Base-by-base conservation (phyloP, 2,113 vertebrate species). In the Etheostoma cragini region DNA sequence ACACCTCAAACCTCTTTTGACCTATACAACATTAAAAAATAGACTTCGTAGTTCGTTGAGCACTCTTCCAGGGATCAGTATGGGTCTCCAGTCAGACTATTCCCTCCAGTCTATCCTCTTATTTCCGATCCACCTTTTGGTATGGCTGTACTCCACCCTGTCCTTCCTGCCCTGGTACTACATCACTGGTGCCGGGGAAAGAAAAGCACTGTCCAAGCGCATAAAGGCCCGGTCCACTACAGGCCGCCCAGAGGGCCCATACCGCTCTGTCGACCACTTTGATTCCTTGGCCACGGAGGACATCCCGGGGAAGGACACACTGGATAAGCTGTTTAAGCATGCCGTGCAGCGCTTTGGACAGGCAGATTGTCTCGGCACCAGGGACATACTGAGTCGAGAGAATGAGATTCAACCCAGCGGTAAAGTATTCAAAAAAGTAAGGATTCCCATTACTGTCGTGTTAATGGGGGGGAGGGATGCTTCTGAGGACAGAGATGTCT, bases 401-500 rank as follows among this genome's bases (percentile, higher is more conserved):
- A 98, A 98, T 19, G 98, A 99, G 93, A 94, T 95, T 87, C 98
- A 99, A 35, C 96, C 97, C 3, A 97, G 93, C 5, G 97, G 98
- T 21, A 99, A 99, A 93, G 95, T 99, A 49, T 99, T 99, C 92
- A 98, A 99, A 95, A 99, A 99, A 97, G 98, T 99, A 96, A 85
- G 81, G 3, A 24, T 0, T 22, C 45, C 0, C 8, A 6, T 12
- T 0, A 5, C 14, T 11, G 6, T 68, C 13, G 16, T 47, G 14
- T 50, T 45, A 6, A 56, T 73, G 21, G 11, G 1, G 3, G 19
- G 35, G 13, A 65, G 15, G 15, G 4, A 46, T 38, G 10, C 26
- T 24, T 54, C 33, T 56, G 13, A 61, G 17, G 30, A 64, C 16
- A 45, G 26, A 74, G 3, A 21, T 62, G n/a, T 85, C 13, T 57